Evolutionary conservation across 2,113 vertebrate genomes (phyloP).

Genomic region (Artemisiospiza belli): DNA sequence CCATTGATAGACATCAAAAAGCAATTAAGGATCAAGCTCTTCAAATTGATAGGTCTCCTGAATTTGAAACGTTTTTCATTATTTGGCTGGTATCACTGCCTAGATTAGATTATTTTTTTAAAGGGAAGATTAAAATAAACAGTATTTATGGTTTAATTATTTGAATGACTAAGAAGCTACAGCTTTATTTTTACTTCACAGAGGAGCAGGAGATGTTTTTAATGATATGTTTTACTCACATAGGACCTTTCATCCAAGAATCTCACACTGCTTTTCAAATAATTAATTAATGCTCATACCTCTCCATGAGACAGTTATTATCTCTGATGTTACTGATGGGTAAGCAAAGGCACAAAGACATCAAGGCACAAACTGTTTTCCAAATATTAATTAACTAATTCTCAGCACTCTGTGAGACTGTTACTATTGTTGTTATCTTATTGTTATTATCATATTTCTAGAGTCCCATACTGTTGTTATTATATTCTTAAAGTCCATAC

Average conservation of each 20-base stretch:
- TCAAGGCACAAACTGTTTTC: conserved; percentile 51
- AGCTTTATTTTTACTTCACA: conserved; percentile 66
- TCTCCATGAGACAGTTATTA: conserved; percentile 51
- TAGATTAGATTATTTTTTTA: conserved; percentile 59
- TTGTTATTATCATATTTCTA: too few relatives aligned
- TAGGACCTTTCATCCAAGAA: conserved; percentile 58
- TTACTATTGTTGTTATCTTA: too few relatives aligned
- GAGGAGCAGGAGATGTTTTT: conserved; percentile 49
- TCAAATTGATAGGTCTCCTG: conserved; percentile 33
- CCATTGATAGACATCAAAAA: conserved; percentile 48
- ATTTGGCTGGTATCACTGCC: conserved; percentile 11
- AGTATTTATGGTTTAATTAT: conserved; percentile 65
- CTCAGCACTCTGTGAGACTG: background rate
- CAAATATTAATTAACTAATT: conserved; percentile 67
- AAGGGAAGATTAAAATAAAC: conserved; percentile 52
- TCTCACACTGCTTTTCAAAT: conserved; percentile 58
- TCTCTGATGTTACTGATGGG: conserved; percentile 37
- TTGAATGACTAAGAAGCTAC: conserved; percentile 62
- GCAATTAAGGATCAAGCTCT: conserved; percentile 47
- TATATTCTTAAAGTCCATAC: too few relatives aligned
- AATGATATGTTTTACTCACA: conserved; percentile 49
- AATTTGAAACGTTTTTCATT: conserved; percentile 39
- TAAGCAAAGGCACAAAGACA: conserved; percentile 60
- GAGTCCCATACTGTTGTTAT: too few relatives aligned
- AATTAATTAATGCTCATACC: conserved; percentile 57